Percentiles rank a stretch among this genome's conserved stretches.
Evolutionary conservation across 2,113 vertebrate genomes (phyloP).

Genomic region (Hirundichthys speculiger): DNA sequence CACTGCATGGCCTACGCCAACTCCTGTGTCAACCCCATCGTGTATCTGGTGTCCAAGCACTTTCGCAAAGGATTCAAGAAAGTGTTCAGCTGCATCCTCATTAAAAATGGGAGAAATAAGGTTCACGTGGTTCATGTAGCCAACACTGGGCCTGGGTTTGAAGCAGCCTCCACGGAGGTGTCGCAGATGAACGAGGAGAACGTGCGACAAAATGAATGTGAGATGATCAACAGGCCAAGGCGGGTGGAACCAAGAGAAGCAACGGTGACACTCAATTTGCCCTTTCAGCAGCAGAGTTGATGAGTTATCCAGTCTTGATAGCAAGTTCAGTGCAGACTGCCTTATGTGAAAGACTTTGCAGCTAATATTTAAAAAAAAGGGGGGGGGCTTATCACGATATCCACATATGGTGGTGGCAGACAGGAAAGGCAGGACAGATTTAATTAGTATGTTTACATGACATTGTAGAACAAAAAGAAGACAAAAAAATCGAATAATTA

Average conservation of each 20-base stretch:
- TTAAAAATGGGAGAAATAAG: conserved; percentile 84
- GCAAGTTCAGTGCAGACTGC: conserved; percentile 18
- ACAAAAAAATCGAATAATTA: too few species aligned
- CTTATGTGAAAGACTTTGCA: conserved; percentile 34
- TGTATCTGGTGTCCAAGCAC: conserved; percentile 89
- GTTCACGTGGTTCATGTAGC: conserved; percentile 84
- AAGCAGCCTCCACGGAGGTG: conserved; percentile 82
- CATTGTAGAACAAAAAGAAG: too few species aligned
- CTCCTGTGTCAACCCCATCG: conserved; percentile 91
- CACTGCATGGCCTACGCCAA: conserved; percentile 94
- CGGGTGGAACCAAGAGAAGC: conserved; percentile 68
- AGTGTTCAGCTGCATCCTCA: conserved; percentile 88
- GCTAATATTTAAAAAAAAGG: background rate
- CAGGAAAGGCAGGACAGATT: background rate
- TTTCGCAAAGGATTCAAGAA: conserved; percentile 91
- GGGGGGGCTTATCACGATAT: background rate
- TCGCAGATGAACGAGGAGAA: conserved; percentile 84
- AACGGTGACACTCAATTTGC: conserved; percentile 74
- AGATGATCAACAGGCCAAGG: conserved; percentile 73
- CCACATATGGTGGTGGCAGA: background rate
- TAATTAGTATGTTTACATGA: too few species aligned
- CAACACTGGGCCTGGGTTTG: conserved; percentile 82
- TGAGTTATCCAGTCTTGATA: background rate
- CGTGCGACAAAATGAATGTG: conserved; percentile 72
- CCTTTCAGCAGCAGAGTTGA: conserved; percentile 75